These are phyloP conservation scores for Clarias batrachus DNA, from an alignment of 2,113 vertebrate species.

Conservation along the genomic window DNA sequence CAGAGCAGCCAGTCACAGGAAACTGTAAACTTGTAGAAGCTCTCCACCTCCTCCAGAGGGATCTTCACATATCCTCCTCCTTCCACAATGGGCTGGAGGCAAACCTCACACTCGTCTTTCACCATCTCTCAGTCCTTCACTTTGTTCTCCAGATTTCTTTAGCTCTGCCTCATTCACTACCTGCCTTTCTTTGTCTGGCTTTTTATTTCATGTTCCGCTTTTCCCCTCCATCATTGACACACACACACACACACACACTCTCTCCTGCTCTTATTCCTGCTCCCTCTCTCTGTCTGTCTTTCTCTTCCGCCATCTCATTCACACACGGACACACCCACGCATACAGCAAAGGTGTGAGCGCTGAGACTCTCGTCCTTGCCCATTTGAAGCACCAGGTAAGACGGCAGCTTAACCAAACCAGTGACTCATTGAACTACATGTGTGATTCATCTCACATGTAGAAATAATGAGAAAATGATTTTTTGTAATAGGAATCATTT, in stretches of 20 bases:
- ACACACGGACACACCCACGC: constrained; percentile 24
- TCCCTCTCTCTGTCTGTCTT: neutral
- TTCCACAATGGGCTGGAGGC: constrained; percentile 25
- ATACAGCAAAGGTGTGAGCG: constrained; percentile 21
- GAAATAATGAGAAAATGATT: neutral
- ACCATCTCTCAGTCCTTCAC: constrained; percentile 38
- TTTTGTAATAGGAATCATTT: neutral
- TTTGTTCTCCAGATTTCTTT: constrained; percentile 20
- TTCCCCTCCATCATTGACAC: neutral
- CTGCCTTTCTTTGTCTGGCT: neutral
- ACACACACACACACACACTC: neutral
- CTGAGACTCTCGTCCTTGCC: neutral
- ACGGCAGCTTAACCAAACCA: constrained; percentile 9
- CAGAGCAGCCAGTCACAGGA: constrained; percentile 66
- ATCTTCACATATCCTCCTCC: constrained; percentile 58
- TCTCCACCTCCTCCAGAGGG: constrained; percentile 69
- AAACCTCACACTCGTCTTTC: constrained; percentile 33
- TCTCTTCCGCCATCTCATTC: constrained; percentile 9
- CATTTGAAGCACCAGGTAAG: neutral
- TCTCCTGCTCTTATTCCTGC: neutral
- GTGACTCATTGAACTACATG: neutral
- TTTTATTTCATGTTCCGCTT: constrained; percentile 21
- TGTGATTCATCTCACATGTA: neutral
- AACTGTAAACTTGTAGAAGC: constrained; percentile 66
- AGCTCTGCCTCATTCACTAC: neutral